A percentile compares a stretch with the other conserved stretches of the same genome.
Evolutionary conservation across 2,797 vertebrate genomes (phyloP).

Genomic region (Odontamblyopus lacepedii): DNA sequence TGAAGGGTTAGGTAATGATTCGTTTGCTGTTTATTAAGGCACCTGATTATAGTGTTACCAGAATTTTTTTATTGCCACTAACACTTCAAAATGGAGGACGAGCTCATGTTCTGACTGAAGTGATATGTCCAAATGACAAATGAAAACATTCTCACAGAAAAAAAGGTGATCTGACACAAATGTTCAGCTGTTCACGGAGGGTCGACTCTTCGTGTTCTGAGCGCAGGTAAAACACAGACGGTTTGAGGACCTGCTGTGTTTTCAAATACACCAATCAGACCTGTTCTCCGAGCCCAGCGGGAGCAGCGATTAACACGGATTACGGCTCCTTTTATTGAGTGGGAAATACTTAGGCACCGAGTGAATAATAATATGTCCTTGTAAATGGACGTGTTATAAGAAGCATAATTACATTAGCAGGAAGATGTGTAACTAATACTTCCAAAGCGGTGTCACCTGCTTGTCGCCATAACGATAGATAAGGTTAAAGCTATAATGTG

Average conservation of each 20-base stretch:
- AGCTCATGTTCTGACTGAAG: background rate
- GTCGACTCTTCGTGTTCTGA: background rate
- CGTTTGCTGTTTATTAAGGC: no score
- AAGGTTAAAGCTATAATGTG: no score
- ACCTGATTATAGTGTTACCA: no score
- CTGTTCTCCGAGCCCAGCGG: background rate
- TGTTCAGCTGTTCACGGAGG: background rate
- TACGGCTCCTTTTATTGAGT: background rate
- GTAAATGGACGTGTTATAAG: background rate
- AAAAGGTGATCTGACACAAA: background rate
- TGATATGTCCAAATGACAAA: background rate
- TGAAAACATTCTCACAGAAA: background rate
- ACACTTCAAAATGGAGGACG: no score
- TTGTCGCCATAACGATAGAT: no score
- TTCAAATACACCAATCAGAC: background rate
- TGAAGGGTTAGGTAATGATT: no score
- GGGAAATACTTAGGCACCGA: background rate
- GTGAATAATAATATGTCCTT: background rate
- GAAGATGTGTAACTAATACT: background rate
- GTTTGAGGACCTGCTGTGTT: background rate
- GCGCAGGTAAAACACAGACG: no score
- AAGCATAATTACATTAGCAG: background rate
- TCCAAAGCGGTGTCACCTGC: no score
- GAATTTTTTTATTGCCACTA: no score
- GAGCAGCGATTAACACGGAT: background rate